These are phyloP conservation scores for Amazona guildingii DNA, from an alignment of 2,113 vertebrate species.

Conservation along the genomic window DNA sequence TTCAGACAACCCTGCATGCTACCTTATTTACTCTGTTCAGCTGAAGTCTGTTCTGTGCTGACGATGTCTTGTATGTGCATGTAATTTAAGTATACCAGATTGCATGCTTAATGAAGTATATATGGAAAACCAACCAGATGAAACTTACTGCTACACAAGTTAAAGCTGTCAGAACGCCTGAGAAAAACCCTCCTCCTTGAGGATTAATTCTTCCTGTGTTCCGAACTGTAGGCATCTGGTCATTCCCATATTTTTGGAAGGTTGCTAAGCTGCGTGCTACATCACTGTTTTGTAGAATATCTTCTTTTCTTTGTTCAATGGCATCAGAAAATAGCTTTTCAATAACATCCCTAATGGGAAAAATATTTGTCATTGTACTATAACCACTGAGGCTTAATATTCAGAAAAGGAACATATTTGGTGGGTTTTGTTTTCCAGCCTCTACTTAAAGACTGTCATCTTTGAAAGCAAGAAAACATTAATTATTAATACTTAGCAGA, in stretches of 20 bases:
- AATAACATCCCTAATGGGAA: slow-evolving; percentile 82
- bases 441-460: neutral
- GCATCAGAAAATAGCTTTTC: slow-evolving; percentile 88
- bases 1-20: neutral
- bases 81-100: neutral
- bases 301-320: slow-evolving; percentile 78
- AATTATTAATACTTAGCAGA: neutral
- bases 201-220: slow-evolving; percentile 64
- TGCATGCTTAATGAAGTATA: neutral
- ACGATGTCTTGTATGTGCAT: neutral
- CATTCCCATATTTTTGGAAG: slow-evolving; percentile 88
- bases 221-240: slow-evolving; percentile 68
- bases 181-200: slow-evolving; percentile 87
- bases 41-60: neutral
- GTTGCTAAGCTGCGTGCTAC: slow-evolving; percentile 79
- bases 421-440: neutral
- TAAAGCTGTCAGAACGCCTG: slow-evolving; percentile 88
- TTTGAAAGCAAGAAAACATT: neutral
- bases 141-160: slow-evolving; percentile 88
- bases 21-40: neutral
- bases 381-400: neutral
- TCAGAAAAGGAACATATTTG: neutral
- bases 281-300: slow-evolving; percentile 81
- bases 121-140: neutral
- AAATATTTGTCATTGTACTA: slow-evolving; percentile 3